phyloP scores from a whole-genome alignment of 2,797 vertebrate species.

The Zenarchopterus dispar region DNA sequence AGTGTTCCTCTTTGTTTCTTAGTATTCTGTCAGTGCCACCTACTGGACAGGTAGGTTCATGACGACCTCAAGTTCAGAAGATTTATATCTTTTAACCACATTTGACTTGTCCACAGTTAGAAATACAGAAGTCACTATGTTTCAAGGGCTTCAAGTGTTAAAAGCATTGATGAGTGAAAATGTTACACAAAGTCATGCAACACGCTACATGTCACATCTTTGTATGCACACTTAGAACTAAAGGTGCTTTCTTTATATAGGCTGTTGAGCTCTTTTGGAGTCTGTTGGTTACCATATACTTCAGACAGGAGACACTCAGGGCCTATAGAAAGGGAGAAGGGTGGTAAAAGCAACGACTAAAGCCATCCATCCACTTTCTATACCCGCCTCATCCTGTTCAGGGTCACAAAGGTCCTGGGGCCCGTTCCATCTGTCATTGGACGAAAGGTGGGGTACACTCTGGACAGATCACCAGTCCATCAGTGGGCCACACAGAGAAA shows the following conservation, averaged over 20 bases:
- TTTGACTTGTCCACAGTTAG: background rate
- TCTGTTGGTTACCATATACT: background rate
- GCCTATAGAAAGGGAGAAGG: background rate
- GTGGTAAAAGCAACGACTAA: background rate
- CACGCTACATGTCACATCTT: too few species aligned
- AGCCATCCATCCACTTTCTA: too few species aligned
- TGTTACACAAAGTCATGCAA: too few species aligned
- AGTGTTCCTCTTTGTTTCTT: background rate
- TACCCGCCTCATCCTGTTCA: too few species aligned
- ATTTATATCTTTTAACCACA: background rate
- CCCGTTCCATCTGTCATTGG: too few species aligned
- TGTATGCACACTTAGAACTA: background rate
- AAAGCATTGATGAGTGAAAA: too few species aligned
- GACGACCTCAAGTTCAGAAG: background rate
- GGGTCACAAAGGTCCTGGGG: too few species aligned
- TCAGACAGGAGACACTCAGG: background rate
- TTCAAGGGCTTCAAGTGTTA: background rate
- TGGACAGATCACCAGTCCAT: too few species aligned
- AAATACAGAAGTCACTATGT: background rate
- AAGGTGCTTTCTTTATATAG: background rate
- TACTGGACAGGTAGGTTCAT: slow-evolving; percentile 4
- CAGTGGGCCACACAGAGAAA: too few species aligned
- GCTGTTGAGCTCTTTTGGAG: background rate
- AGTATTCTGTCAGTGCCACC: background rate
- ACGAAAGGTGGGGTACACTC: too few species aligned